These are phyloP conservation scores for Akabosia matsudoensis DNA, from an alignment of 1,140 invertebrate species.

Conservation along the genomic window DNA sequence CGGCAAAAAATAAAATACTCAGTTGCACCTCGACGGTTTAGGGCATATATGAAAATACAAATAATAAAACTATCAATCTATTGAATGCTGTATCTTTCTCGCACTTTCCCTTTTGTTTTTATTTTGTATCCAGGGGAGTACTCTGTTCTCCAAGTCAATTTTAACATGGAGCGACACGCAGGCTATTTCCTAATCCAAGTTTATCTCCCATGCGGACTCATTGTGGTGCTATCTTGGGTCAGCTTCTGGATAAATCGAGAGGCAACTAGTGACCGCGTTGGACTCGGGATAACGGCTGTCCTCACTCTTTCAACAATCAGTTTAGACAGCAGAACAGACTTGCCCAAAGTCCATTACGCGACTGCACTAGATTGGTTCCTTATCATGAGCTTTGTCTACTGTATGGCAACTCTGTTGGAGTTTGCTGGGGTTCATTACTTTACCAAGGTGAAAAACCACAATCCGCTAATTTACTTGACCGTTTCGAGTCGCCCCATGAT, in stretches of 20 bases:
- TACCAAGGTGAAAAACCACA: slow-evolving; percentile 65
- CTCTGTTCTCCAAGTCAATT: slow-evolving; percentile 59
- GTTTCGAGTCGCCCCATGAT: too few species aligned
- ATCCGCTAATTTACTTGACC: too few species aligned
- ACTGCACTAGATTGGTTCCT: slow-evolving; percentile 91
- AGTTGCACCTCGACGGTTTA: too few species aligned
- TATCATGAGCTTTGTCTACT: slow-evolving; percentile 88
- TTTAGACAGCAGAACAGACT: slow-evolving; percentile 81
- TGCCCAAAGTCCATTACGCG: slow-evolving; percentile 87
- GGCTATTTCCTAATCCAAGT: slow-evolving; percentile 94
- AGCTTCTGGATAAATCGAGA: slow-evolving; percentile 66
- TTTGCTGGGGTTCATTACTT: slow-evolving; percentile 94
- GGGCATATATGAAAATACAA: too few species aligned
- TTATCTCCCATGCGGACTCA: slow-evolving; percentile 89
- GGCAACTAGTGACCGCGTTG: slow-evolving; percentile 76
- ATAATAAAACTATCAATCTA: too few species aligned
- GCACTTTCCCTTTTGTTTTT: not conserved
- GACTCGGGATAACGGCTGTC: slow-evolving; percentile 81
- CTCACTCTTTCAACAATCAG: slow-evolving; percentile 87
- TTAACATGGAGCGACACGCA: slow-evolving; percentile 83
- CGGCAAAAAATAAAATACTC: too few species aligned
- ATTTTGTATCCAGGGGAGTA: slow-evolving; percentile 46
- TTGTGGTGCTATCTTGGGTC: slow-evolving; percentile 89
- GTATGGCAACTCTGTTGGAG: slow-evolving; percentile 85
- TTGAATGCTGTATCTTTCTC: too few species aligned